phyloP scores from a whole-genome alignment of 2,113 vertebrate genomes.

The Dascyllus trimaculatus region DNA sequence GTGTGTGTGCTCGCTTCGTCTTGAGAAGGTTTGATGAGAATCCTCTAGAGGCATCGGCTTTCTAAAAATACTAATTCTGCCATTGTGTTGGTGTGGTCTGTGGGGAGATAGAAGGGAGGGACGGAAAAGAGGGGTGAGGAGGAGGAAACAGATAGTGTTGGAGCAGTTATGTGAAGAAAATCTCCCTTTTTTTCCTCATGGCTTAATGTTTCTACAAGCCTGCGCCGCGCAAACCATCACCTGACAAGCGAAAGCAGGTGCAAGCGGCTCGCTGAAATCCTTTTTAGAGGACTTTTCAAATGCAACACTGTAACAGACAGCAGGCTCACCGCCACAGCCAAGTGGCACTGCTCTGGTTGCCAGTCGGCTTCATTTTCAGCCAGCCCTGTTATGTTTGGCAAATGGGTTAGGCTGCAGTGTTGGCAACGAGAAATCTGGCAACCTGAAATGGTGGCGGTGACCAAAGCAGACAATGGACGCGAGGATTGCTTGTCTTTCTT shows the following conservation, averaged over 20 bases:
- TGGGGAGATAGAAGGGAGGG: slow-evolving; percentile 45
- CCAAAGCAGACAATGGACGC: slow-evolving; percentile 67
- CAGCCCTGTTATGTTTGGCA: slow-evolving; percentile 75
- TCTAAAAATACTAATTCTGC: slow-evolving; percentile 82
- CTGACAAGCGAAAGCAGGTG: slow-evolving; percentile 63
- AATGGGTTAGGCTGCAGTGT: slow-evolving; percentile 43
- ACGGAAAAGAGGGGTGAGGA: slow-evolving; percentile 19
- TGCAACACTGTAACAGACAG: slow-evolving; percentile 72
- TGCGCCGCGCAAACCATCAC: slow-evolving; percentile 36
- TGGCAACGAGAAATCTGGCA: slow-evolving; percentile 69
- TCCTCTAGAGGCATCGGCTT: slow-evolving; percentile 70
- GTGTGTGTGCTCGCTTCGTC: slow-evolving; percentile 19
- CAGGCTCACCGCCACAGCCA: slow-evolving; percentile 57
- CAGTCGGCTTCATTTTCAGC: slow-evolving; percentile 68
- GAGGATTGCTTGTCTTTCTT: slow-evolving; percentile 44
- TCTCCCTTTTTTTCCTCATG: slow-evolving; percentile 19
- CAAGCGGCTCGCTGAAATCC: slow-evolving; percentile 48
- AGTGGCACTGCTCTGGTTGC: slow-evolving; percentile 62
- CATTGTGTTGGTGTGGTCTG: slow-evolving; percentile 70
- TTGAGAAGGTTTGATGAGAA: slow-evolving; percentile 75
- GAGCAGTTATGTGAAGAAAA: slow-evolving; percentile 14
- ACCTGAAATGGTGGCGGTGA: slow-evolving; percentile 28
- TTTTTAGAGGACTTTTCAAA: slow-evolving; percentile 49
- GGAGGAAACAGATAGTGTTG: slow-evolving; percentile 32
- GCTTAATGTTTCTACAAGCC: slow-evolving; percentile 52